Base-by-base conservation (phyloP, 92 coral and sea anemone genomes). In the Meandrina meandrites region DNA sequence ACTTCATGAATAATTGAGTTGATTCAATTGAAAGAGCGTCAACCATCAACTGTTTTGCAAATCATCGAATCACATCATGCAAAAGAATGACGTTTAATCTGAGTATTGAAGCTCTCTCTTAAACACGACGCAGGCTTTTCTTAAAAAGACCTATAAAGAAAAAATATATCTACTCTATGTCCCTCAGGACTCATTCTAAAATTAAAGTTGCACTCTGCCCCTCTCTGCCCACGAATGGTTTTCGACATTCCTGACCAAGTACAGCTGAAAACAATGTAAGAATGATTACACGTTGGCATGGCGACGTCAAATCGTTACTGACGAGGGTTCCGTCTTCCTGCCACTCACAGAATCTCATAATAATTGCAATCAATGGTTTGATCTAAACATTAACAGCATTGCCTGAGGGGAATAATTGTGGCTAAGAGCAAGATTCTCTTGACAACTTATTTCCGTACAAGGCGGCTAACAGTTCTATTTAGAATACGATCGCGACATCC, bases 1-100 rank as follows among this genome's bases (percentile, higher is more conserved):
- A 56, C 5, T 10, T 18, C 37, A 73, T 84, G 18, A 84, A 84
- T 75, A 54, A 73, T 84, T 54, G 10, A 73, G 32, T 11, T 27
- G 45, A 40, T 40, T 40, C 6, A 6, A 2, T 40, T 40, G 45
- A 40, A 40, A 40, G 45, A 40, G n/a, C 45, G 45, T 40, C 45
- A 40, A 6, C 6, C 45, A 40, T 2, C 45, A 40, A 40, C 80
- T 51, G 1, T 67, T 27, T 30, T 34, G 56, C 19, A n/a, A 48
- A 64, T 50, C 28, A 45, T 56, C 16, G 67, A 35, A 79, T 7
- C 47, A 31, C 13, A 18, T 16, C 30, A 32, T 36, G 32, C 17
- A 16, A n/a, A 24, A 8, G n/a, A 1, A 24, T 0, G 12, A 72
- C 17, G 58, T 66, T 27, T 3, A 12, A 66, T 11, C n/a, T n/a